Percentiles rank a stretch among this genome's conserved stretches.
phyloP scores from a whole-genome alignment of 2,888 invertebrate genomes.

The Patella pellucida region DNA sequence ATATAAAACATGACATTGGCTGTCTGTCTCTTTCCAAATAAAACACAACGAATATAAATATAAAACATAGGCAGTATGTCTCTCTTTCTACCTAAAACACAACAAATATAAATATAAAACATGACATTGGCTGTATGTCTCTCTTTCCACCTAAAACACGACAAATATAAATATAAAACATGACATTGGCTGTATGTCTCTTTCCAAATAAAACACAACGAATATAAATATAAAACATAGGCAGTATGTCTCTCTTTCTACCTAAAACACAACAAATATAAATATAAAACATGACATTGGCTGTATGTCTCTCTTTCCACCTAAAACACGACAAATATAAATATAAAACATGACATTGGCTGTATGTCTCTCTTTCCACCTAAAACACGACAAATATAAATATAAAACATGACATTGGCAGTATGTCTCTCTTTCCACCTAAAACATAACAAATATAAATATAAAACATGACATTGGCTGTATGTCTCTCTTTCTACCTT shows the following conservation, averaged over 20 bases:
- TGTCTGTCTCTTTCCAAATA: conserved; percentile 93
- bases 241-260: conserved; percentile 93
- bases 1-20: conserved; percentile 74
- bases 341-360: conserved; percentile 74
- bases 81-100: too few relatives aligned
- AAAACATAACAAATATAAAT: conserved; percentile 30
- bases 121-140: too few relatives aligned
- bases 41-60: conserved; percentile 24
- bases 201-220: conserved; percentile 81
- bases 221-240: too few relatives aligned
- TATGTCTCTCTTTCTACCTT: too few relatives aligned
- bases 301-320: conserved; percentile 92
- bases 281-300: conserved; percentile 77
- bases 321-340: conserved; percentile 71
- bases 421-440: conserved; percentile 95
- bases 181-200: conserved; percentile 82
- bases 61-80: too few relatives aligned
- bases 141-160: conserved; percentile 23
- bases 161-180: too few relatives aligned
- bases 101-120: too few relatives aligned
- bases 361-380: conserved; percentile 93
- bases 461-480: too few relatives aligned
- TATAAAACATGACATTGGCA: conserved; percentile 74
- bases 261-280: conserved; percentile 71
- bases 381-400: conserved; percentile 61